Evolutionary conservation across 2,888 invertebrate species (phyloP).

Genomic region (Selenia dentaria): DNA sequence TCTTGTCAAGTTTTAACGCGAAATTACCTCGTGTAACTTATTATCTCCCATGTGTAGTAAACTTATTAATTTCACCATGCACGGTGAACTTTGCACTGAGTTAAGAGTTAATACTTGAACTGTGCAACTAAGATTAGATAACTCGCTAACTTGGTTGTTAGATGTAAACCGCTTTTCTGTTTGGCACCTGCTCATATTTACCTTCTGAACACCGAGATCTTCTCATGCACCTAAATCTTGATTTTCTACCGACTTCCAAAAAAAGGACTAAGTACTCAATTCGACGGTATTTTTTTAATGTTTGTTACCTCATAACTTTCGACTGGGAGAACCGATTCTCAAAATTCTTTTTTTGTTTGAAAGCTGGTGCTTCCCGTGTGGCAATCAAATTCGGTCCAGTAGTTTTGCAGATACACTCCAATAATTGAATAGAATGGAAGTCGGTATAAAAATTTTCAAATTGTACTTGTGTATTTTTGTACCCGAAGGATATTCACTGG

Average conservation of each 20-base stretch:
- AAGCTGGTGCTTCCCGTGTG: too few relatives aligned
- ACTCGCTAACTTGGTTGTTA: constrained; percentile 11
- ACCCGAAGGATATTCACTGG: too few relatives aligned
- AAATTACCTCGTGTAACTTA: constrained; percentile 29
- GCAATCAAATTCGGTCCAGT: too few relatives aligned
- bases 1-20: constrained; percentile 24
- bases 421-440: too few relatives aligned
- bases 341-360: too few relatives aligned
- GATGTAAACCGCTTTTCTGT: constrained; percentile 19
- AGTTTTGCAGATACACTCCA: too few relatives aligned
- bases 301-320: too few relatives aligned
- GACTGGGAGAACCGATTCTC: too few relatives aligned
- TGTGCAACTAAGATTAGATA: constrained; percentile 19
- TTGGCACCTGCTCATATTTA: constrained; percentile 5
- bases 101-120: constrained; percentile 27
- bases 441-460: too few relatives aligned
- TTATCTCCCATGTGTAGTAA: constrained; percentile 31
- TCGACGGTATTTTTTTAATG: too few relatives aligned
- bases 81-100: constrained; percentile 24
- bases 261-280: too few relatives aligned
- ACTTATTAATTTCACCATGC: constrained; percentile 35
- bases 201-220: constrained; percentile 8
- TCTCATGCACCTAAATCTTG: neutral
- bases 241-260: too few relatives aligned
- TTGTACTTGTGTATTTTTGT: neutral